Evolutionary conservation across 2,797 vertebrate species (phyloP), one percentile per base, ranked within the genome.

Genomic region (Eulemur mongoz): DNA sequence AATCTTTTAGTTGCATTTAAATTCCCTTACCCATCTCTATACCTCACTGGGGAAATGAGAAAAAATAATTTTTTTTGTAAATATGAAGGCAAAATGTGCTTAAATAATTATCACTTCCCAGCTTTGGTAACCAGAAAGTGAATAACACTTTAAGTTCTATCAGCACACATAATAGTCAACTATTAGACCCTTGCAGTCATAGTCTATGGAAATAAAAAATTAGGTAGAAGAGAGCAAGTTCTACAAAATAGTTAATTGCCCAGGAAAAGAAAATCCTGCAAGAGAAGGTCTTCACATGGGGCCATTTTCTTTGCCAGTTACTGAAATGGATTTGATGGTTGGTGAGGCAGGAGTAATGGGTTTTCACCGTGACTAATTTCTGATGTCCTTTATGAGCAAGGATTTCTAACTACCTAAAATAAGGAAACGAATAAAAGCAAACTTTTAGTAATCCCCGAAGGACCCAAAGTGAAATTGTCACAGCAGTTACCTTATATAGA

Each of bases 371-470:
- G 63, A 91, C 54, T 61, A 61, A 94, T 94, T 93, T 61, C 88
- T 85, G 12, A 32, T 20, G 86, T 76, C 43, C 22, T 95, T 96
- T 91, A 79, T 69, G 70, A 97, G 50, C 69, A 63, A 84, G 94
- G 70, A 72, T 97, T 92, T 97, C 22, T 11, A 1, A 83, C 92
- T 96, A 9, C 88, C 54, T 93, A 57, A 61, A 67, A 89, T 63
- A 93, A 97, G 93, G 50, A 91, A 94, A 81, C 57, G 87, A 89
- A 85, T 86, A 59, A 89, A 96, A 94, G 89, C n/a, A 96, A 97
- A 89, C 40, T 15, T 86, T 96, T 65, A 80, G 20, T 96, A 97
- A 95, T 94, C 78, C 85, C 87, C 22, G 87, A 92, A 97, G 83
- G 81, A 78, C n/a, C 12, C 23, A 2, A 43, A 92, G 48, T 69